Base-by-base conservation (phyloP, 2,113 vertebrate species). In the Apus apus region DNA sequence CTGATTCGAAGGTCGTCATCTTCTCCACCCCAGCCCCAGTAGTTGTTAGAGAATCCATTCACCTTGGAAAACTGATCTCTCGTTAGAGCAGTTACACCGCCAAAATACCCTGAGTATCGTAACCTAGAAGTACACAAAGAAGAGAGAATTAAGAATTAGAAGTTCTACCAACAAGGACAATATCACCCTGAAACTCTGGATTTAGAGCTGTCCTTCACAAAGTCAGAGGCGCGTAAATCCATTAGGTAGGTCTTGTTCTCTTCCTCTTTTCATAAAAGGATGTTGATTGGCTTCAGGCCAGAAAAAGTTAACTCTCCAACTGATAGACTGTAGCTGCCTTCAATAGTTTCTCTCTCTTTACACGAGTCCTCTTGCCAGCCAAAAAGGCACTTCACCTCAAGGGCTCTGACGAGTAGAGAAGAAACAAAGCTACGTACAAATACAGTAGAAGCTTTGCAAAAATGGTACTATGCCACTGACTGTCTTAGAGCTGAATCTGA, bases 1-100 rank as follows among this genome's bases (percentile, higher is more conserved):
- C 99, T 99, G 97, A 98, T 98, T 61, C 99, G 98, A 93, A 99
- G 99, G 94, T 99, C 99, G 11, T 99, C 99, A n/a, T 99, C 99
- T 97, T 99, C 99, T 93, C 98, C 99, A 61, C 99, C 99, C 99
- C 99, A 99, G 60, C 99, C 99, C 99, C 99, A 99, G 98, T 99
- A 99, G 65, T 90, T 98, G 98, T 99, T 99, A 54, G 99, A 99
- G 97, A 99, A 99, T 94, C 99, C 99, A 89, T 99, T 99, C 72
- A 99, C 99, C 97, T 97, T 97, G 85, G 85, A 91, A 97, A 99
- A 99, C 62, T 99, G 99, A 13, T 99, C 98, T 97, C 93, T 98
- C 78, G 98, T 99, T 98, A 99, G 96, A 66, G 99, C 99, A 50
- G 99, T 99, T 80, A 99, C 99, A 54, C 99, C 99, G 89, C 99